These are phyloP conservation scores for Lasioglossum morio DNA, from an alignment of 2,888 invertebrate species.

Conservation along the genomic window DNA sequence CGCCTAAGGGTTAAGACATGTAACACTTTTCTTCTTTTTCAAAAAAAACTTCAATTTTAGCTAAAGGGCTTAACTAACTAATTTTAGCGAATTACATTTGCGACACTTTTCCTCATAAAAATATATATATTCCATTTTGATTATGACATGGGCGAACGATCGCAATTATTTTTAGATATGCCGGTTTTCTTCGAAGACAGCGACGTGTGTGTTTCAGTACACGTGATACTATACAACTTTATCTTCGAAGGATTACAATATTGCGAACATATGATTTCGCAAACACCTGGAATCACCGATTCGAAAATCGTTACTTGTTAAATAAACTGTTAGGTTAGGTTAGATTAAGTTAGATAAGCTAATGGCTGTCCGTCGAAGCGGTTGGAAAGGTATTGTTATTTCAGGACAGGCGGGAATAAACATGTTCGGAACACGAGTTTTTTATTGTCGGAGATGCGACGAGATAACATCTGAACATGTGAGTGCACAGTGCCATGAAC, in stretches of 20 bases:
- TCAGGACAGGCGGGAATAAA: slow-evolving; percentile 68
- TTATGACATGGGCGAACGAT: no score
- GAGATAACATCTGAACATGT: slow-evolving; percentile 30
- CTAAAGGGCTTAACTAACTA: no score
- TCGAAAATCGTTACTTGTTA: slow-evolving; percentile 66
- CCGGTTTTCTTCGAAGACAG: no score
- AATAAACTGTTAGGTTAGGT: slow-evolving; percentile 74
- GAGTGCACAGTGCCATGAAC: not conserved
- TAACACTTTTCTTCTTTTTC: no score
- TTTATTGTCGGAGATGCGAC: slow-evolving; percentile 18
- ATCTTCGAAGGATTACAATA: not conserved
- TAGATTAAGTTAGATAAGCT: no score
- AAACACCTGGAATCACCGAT: slow-evolving; percentile 49
- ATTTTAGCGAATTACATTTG: no score
- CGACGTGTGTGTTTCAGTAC: no score
- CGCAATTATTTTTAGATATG: no score
- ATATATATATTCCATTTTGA: no score
- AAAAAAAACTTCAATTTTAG: no score
- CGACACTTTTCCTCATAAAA: no score
- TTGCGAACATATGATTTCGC: slow-evolving; percentile 31
- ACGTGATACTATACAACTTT: not conserved
- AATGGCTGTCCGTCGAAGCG: slow-evolving; percentile 44
- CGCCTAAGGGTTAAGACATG: no score
- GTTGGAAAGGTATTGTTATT: slow-evolving; percentile 68
- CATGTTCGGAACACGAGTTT: slow-evolving; percentile 31